These are phyloP conservation scores for Callimorpha dominula DNA, from an alignment of 2,888 invertebrate species.

Conservation along the genomic window DNA sequence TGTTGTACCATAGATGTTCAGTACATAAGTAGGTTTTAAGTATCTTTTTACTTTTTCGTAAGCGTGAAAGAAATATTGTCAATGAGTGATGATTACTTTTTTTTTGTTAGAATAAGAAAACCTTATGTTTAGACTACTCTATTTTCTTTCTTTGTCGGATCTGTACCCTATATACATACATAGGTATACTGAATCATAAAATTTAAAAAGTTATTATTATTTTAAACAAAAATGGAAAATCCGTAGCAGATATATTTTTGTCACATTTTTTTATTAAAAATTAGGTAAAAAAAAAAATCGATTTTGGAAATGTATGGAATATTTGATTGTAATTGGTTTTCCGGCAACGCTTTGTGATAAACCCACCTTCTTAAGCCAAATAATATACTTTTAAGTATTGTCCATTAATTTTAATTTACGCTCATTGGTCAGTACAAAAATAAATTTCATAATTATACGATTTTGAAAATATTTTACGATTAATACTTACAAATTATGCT, in stretches of 20 bases:
- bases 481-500: too few species aligned
- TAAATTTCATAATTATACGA: background rate
- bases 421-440: background rate
- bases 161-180: background rate
- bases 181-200: background rate
- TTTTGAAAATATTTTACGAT: too few species aligned
- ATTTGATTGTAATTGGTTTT: background rate
- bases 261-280: too few species aligned
- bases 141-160: background rate
- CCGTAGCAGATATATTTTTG: background rate
- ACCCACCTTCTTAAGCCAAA: constrained; percentile 5
- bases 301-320: background rate
- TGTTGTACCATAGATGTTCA: background rate
- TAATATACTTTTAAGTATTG: constrained; percentile 5
- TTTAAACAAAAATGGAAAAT: background rate
- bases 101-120: background rate
- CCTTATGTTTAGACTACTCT: background rate
- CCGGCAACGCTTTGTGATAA: constrained; percentile 32
- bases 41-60: constrained; percentile 4
- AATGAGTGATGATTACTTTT: background rate
- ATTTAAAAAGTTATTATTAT: background rate
- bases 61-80: background rate
- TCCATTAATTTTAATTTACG: background rate
- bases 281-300: too few species aligned
- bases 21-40: background rate